Conservation (phyloP, 1,140 invertebrate genomes). For the Agraylea sexmaculata region DNA sequence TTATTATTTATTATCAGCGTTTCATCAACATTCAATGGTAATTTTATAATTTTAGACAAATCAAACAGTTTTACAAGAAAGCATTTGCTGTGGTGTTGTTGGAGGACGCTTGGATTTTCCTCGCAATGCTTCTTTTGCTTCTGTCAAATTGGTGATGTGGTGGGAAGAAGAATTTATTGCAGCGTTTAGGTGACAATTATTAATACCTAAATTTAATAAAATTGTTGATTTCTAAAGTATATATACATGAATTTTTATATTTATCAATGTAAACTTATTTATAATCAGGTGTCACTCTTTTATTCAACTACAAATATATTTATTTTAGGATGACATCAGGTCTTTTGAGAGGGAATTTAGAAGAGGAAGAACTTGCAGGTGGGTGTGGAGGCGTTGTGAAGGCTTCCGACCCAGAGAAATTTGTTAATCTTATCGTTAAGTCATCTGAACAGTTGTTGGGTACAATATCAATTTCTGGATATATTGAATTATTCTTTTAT, state of each 20-base stretch:
- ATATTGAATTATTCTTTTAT: conserved; percentile 10
- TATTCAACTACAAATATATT: neutral
- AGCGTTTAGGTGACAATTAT: conserved; percentile 33
- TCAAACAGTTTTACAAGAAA: conserved; percentile 63
- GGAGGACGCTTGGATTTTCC: conserved; percentile 69
- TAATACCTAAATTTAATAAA: conserved; percentile 1
- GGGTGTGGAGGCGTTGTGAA: conserved; percentile 47
- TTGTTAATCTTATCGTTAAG: conserved; percentile 53
- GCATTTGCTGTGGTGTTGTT: conserved; percentile 56
- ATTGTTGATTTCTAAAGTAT: conserved; percentile 1
- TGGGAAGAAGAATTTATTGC: conserved; percentile 57
- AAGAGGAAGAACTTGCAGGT: conserved; percentile 25
- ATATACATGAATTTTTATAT: neutral
- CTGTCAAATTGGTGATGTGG: conserved; percentile 67
- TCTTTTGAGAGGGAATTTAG: conserved; percentile 33
- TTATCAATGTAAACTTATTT: conserved; percentile 3
- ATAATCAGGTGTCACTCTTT: neutral
- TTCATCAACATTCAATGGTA: neutral
- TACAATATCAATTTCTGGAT: conserved; percentile 19
- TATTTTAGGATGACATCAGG: conserved; percentile 39
- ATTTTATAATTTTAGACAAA: conserved; percentile 41
- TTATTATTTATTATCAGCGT: neutral
- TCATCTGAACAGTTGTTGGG: conserved; percentile 53
- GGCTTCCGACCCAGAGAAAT: conserved; percentile 58
- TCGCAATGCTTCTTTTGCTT: conserved; percentile 64